phyloP scores from a whole-genome alignment of 2,113 vertebrate genomes.

The Rallus limicola region DNA sequence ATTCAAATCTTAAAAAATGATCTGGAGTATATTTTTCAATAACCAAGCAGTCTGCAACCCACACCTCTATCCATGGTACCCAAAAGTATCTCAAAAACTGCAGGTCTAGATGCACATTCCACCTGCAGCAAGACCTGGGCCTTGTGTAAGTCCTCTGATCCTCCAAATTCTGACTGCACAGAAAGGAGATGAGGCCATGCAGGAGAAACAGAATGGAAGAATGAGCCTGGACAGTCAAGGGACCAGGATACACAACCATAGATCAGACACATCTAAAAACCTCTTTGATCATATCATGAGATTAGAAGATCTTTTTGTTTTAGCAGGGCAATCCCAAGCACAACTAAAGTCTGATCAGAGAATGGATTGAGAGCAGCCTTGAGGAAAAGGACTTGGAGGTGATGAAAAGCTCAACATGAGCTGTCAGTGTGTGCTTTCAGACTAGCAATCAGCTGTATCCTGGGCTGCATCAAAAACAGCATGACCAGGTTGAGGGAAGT shows the following conservation, averaged over 20 bases:
- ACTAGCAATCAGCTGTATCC: too few relatives aligned
- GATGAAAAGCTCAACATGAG: too few relatives aligned
- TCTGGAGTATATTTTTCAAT: neutral
- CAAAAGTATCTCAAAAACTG: neutral
- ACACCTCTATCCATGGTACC: neutral
- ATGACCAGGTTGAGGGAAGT: too few relatives aligned
- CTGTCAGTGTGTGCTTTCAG: too few relatives aligned
- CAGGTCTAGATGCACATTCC: neutral
- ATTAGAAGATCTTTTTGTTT: neutral
- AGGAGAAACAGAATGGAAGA: neutral
- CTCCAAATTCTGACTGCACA: neutral
- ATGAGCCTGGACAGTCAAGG: neutral
- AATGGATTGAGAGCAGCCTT: too few relatives aligned
- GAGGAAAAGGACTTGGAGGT: too few relatives aligned
- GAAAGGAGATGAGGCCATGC: neutral
- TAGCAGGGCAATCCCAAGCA: too few relatives aligned
- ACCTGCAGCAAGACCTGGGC: neutral
- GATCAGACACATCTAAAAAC: neutral
- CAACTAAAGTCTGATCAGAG: too few relatives aligned
- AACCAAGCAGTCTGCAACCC: neutral
- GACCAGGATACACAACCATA: neutral
- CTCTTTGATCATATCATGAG: neutral
- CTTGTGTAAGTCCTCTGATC: neutral
- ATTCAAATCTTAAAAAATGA: neutral
- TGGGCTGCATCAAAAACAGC: too few relatives aligned